Percentiles rank a stretch among this genome's conserved stretches.
phyloP scores from a whole-genome alignment of 2,888 invertebrate genomes.

The Baccha elongata region DNA sequence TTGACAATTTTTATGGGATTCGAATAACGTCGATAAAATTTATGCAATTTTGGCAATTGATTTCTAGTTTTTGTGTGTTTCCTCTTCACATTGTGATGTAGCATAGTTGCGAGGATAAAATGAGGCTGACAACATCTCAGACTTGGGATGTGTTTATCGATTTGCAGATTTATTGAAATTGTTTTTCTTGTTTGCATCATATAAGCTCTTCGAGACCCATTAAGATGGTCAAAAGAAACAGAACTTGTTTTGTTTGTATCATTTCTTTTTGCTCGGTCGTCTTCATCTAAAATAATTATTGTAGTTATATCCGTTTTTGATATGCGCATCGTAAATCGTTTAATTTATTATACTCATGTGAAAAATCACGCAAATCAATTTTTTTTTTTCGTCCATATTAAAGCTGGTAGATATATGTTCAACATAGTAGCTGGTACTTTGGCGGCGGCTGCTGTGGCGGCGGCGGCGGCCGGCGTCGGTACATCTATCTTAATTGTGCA shows the following conservation, averaged over 20 bases:
- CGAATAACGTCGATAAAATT: conserved; percentile 46
- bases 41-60: conserved; percentile 44
- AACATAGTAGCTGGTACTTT: conserved; percentile 15
- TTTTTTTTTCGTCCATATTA: conserved; percentile 20
- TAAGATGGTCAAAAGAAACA: conserved; percentile 59
- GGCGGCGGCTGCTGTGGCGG: conserved; percentile 1
- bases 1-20: conserved; percentile 57
- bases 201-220: conserved; percentile 22
- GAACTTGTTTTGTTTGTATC: conserved; percentile 57
- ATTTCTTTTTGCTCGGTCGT: neutral
- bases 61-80: conserved; percentile 19
- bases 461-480: conserved; percentile 2
- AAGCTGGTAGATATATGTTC: conserved; percentile 13
- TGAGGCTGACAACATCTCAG: conserved; percentile 25
- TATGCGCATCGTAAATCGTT: conserved; percentile 68
- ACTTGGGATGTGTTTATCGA: conserved; percentile 37
- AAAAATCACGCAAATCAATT: conserved; percentile 57
- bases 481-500: conserved; percentile 69
- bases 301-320: conserved; percentile 70
- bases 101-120: neutral
- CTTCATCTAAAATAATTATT: conserved; percentile 46
- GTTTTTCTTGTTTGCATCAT: conserved; percentile 59
- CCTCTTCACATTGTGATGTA: neutral
- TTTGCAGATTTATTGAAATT: conserved; percentile 72
- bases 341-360: conserved; percentile 62